phyloP scores from a whole-genome alignment of 2,888 invertebrate genomes.

The Leucoma salicis region DNA sequence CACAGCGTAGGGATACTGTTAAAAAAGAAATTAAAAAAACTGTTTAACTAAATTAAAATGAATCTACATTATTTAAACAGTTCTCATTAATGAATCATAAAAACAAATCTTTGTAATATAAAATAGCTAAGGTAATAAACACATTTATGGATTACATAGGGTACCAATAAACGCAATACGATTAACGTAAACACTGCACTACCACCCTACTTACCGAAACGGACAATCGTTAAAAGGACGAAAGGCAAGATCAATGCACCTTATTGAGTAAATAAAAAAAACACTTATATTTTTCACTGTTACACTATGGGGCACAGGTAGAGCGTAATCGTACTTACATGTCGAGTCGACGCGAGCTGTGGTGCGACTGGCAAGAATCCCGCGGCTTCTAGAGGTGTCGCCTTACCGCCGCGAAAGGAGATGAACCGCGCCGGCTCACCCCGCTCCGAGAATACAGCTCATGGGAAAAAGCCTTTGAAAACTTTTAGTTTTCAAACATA shows the following conservation, averaged over 20 bases:
- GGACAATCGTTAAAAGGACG: slow-evolving; percentile 27
- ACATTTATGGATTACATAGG: too few species aligned
- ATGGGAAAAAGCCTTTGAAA: slow-evolving; percentile 46
- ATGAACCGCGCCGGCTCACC: slow-evolving; percentile 56
- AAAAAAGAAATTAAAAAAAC: slow-evolving; percentile 11
- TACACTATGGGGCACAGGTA: slow-evolving; percentile 61
- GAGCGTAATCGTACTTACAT: slow-evolving; percentile 72
- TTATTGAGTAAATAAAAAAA: slow-evolving; percentile 46
- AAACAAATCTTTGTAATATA: slow-evolving; percentile 15
- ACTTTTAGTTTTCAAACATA: slow-evolving; percentile 22
- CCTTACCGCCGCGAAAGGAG: slow-evolving; percentile 80
- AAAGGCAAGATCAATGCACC: slow-evolving; percentile 55
- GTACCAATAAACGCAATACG: not conserved
- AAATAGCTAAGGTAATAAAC: too few species aligned
- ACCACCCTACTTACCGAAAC: slow-evolving; percentile 60
- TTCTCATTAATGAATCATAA: slow-evolving; percentile 23
- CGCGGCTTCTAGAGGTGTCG: slow-evolving; percentile 68
- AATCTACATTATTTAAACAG: slow-evolving; percentile 10
- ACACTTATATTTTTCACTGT: slow-evolving; percentile 55
- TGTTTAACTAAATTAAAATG: slow-evolving; percentile 4
- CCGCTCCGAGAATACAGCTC: slow-evolving; percentile 61
- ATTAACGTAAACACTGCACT: slow-evolving; percentile 48
- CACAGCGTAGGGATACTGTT: slow-evolving; percentile 14
- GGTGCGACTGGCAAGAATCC: slow-evolving; percentile 75
- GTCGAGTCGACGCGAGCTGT: slow-evolving; percentile 82